These are phyloP conservation scores for Chirona hameri DNA, from an alignment of 2,888 invertebrate species.

Conservation along the genomic window DNA sequence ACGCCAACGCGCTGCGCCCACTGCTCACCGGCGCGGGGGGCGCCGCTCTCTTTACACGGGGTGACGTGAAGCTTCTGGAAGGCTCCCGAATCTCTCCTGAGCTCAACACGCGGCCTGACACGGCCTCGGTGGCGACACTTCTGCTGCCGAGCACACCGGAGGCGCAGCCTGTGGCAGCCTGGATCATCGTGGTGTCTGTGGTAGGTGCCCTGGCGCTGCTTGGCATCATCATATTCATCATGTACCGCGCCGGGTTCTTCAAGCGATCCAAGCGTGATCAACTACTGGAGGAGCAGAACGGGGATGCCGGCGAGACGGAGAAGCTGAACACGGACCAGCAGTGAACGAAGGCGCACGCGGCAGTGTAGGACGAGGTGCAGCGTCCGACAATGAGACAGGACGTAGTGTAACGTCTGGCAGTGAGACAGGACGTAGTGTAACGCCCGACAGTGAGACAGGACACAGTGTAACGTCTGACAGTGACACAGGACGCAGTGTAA, in stretches of 20 bases:
- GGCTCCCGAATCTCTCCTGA: not conserved
- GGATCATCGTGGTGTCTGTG: constrained; percentile 5
- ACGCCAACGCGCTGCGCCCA: not conserved
- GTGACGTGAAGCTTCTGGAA: not conserved
- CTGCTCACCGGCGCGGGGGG: not conserved
- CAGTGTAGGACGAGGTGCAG: no score
- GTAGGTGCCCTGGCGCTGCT: not conserved
- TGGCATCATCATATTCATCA: not conserved
- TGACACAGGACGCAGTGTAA: no score
- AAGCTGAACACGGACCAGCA: no score
- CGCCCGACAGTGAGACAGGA: no score
- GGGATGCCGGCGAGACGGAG: no score
- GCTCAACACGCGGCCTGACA: not conserved
- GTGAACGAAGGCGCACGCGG: no score
- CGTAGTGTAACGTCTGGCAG: no score
- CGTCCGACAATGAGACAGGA: no score
- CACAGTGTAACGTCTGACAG: no score
- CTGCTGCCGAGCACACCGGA: constrained; percentile 7
- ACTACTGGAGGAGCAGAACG: not conserved
- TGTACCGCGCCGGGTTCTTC: constrained; percentile 12
- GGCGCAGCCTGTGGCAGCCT: not conserved
- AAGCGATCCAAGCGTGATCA: not conserved
- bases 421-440: no score
- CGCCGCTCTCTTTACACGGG: not conserved
- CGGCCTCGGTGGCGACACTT: not conserved